Conservation (phyloP, 2,888 invertebrate genomes). For the Mythimna pallens region DNA sequence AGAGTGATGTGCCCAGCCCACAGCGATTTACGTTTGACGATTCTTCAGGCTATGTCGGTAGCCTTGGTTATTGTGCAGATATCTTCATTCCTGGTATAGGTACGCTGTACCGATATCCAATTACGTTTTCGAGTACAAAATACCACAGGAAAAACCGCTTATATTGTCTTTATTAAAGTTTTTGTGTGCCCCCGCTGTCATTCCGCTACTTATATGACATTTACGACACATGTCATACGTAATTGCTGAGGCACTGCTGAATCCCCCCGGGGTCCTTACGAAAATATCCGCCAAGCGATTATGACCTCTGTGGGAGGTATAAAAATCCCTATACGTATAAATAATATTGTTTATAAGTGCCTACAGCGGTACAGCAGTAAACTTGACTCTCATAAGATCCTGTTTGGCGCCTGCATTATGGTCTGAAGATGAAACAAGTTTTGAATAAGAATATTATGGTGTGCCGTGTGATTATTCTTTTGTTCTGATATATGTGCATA, state of each 20-base stretch:
- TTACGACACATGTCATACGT: conserved; percentile 86
- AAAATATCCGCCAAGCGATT: conserved; percentile 72
- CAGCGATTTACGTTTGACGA: too few species aligned
- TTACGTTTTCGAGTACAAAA: conserved; percentile 52
- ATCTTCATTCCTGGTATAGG: too few species aligned
- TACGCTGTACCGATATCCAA: conserved; percentile 28
- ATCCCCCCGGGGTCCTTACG: conserved; percentile 73
- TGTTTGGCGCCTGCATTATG: conserved; percentile 22
- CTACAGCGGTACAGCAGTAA: conserved; percentile 1
- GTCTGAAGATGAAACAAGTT: conserved; percentile 7
- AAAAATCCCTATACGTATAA: conserved; percentile 42
- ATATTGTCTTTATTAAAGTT: conserved; percentile 75
- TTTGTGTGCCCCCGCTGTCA: conserved; percentile 74
- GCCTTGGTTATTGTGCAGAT: too few species aligned
- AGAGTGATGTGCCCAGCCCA: too few species aligned
- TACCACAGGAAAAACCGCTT: conserved; percentile 59
- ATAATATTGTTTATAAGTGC: conserved; percentile 43
- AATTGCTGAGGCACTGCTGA: conserved; percentile 82
- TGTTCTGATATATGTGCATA: conserved; percentile 8
- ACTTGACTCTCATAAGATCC: conserved; percentile 29
- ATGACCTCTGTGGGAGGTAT: conserved; percentile 70
- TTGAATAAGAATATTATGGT: neutral
- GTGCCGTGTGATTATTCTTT: conserved; percentile 18
- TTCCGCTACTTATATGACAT: conserved; percentile 70
- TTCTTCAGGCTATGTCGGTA: too few species aligned